Evolutionary conservation across 2,797 vertebrate genomes (phyloP).

Genomic region (Pseudocheirus occidentalis): DNA sequence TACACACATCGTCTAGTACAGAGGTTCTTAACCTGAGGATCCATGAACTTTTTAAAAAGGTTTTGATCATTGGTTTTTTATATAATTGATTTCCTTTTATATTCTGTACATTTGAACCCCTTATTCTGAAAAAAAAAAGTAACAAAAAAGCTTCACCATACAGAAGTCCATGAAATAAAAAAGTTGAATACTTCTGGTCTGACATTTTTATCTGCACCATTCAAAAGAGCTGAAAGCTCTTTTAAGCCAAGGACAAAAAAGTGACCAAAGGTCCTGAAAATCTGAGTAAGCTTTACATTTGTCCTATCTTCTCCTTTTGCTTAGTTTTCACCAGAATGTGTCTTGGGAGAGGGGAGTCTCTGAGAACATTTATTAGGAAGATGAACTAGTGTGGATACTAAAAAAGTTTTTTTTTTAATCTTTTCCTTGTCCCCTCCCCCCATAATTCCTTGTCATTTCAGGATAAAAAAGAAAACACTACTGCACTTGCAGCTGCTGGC

Average conservation of each 20-base stretch:
- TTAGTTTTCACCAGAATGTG: neutral
- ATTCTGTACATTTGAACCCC: neutral
- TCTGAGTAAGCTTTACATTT: neutral
- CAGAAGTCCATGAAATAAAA: neutral
- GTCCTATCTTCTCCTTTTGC: neutral
- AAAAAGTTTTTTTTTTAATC: too few relatives aligned
- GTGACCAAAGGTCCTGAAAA: neutral
- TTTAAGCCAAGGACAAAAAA: neutral
- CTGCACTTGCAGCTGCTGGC: slow-evolving; percentile 90
- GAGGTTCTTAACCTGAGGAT: neutral
- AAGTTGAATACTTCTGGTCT: rapidly evolving
- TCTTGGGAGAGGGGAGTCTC: neutral
- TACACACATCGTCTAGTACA: neutral
- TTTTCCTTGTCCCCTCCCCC: neutral
- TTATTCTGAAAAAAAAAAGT: neutral
- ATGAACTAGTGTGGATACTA: neutral
- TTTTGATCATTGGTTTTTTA: neutral
- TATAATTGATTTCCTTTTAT: neutral
- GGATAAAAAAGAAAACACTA: slow-evolving; percentile 92
- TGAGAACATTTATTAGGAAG: neutral
- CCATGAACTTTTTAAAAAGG: neutral
- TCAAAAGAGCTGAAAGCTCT: neutral
- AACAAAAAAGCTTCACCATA: neutral
- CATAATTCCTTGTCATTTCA: slow-evolving; percentile 73
- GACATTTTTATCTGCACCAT: neutral